Evolutionary conservation across 2,888 invertebrate species (phyloP), one percentile per base, ranked within the genome.

Genomic region (Ormyrus rosae): DNA sequence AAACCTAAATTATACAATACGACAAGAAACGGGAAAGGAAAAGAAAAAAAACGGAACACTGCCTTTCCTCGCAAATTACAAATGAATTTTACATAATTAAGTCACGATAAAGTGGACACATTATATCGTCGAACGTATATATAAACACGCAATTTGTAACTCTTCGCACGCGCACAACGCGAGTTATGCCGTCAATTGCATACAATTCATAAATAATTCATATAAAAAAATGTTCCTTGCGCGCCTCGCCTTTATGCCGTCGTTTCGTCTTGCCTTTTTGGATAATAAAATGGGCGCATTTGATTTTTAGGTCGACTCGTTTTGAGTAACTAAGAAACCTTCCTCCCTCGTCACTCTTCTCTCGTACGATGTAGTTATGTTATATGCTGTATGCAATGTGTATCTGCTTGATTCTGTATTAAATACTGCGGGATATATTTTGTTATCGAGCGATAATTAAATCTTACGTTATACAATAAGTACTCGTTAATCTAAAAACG

Each of bases 341-440:
- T 19, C 19, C 19, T 19, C 19, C 19, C 19, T 19, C 19, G 19
- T 19, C 19, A 19, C 19, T 19, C 19, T 19, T 19, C 19, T 19
- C 19, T 19, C 19, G 19, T 56, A 51, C 19, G 58, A 70, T 45
- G 13, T 61, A 71, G 19, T 19, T 19, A 19, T 19, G 19, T 19
- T 19, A 19, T 60, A 9, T 50, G 19, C 45, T 61, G 11, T 48
- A 64, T 68, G 48, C 48, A 45, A 7, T 55, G 61, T 53, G 51
- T 74, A 78, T 61, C 55, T 19, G 19, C 19, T 19, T 19, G 13
- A 71, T 55, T 81, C 45, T 34, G 81, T 85, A 84, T 85, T 85
- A 85, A 85, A 86, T 85, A 86, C 83, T 85, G 85, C 81, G 83
- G 76, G 75, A 84, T 85, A 82, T 83, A 84, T 82, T 19, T 1